Conservation (phyloP, 2,113 vertebrate genomes). For the Bufo bufo region DNA sequence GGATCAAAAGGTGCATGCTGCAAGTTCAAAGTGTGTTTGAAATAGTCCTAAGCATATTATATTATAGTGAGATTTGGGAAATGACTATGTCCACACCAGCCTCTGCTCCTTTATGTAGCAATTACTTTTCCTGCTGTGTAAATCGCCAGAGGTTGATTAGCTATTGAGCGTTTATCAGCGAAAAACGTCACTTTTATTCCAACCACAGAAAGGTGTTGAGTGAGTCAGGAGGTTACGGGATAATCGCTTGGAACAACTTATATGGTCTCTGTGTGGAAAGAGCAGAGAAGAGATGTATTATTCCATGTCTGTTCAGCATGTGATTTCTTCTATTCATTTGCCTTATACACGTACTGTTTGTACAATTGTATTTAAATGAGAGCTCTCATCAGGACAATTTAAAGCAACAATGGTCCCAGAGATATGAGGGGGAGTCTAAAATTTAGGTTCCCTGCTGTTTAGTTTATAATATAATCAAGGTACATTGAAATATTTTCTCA, state of each 20-base stretch:
- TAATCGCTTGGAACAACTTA: background rate
- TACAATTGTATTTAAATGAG: background rate
- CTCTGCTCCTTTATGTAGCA: constrained; percentile 28
- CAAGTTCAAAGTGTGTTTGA: background rate
- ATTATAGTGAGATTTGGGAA: constrained; percentile 13
- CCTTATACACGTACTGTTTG: background rate
- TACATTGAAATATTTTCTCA: too few relatives aligned
- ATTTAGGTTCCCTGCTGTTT: background rate
- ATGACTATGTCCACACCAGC: constrained; percentile 31
- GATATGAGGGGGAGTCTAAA: background rate
- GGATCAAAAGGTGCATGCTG: background rate
- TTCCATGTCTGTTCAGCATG: background rate
- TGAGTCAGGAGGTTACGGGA: background rate
- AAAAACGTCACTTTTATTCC: background rate
- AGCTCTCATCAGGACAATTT: background rate
- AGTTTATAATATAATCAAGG: too few relatives aligned
- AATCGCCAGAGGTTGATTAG: constrained; percentile 31
- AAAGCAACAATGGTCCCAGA: background rate
- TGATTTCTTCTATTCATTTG: background rate
- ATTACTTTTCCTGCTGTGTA: constrained; percentile 41
- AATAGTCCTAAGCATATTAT: constrained; percentile 30
- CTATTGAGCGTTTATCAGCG: constrained; percentile 46
- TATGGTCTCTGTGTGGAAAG: background rate
- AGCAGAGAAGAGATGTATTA: background rate
- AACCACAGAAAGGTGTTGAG: background rate